Base-by-base conservation (phyloP, 1,140 invertebrate species). In the Saxidomus purpurata region DNA sequence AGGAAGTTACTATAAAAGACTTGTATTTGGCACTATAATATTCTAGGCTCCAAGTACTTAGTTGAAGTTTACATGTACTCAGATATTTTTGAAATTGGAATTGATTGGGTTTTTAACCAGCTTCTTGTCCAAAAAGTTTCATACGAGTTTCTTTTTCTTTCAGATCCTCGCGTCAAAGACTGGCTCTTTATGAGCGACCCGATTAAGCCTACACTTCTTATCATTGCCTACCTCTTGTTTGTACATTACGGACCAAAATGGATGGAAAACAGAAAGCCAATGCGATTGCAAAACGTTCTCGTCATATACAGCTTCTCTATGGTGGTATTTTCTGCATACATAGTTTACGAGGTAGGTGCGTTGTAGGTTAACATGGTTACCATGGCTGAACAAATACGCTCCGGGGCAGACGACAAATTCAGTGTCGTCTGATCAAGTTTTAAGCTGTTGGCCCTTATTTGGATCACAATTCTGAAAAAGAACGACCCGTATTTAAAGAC, bases 201-300 rank as follows among this genome's bases (percentile, higher is more conserved):
- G n/a, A 91, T 94, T 8, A 92, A 94, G 13, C 94, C 95, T 4
- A 80, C 95, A 34, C 69, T 92, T 0, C 90, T 96, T 36, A 94
- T 94, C 15, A 89, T 90, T 0, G 77, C 88, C 0, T 96, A 96
- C 80, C 90, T 96, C 36, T 88, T 94, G n/a, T 91, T 95, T 52
- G 95, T 96, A 31, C 94, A 95, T 31, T 91, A 94, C 17, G 98
- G 98, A 19, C 98, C 98, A 76, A 97, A 97, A 94, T 96, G 97
- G 67, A 99, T 99, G 98, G 97, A 98, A 95, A 97, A 98, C 94
- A 97, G 98, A 92, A 97, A 98, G 96, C 98, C 98, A 2, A 97
- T 98, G 93, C 97, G 98, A 90, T 96, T 98, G 40, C 97, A 98
- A 91, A 97, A 97, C 89, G 96, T 98, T 47, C 96, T 98, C 90